Conservation (phyloP, 2,113 vertebrate species). For the Elgaria multicarinata region DNA sequence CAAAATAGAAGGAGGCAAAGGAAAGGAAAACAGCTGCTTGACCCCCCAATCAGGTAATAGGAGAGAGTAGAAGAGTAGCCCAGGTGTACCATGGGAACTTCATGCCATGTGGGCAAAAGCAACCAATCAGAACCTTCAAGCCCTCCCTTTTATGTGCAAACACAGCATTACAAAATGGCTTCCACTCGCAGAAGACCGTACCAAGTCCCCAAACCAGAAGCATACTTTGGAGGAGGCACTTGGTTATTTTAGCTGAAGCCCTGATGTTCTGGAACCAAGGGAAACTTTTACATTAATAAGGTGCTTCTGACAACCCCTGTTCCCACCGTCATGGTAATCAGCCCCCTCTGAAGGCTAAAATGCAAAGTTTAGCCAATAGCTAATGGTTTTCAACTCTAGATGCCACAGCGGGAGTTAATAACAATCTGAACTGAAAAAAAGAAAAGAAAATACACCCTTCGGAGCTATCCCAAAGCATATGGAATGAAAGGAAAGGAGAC, state of each 20-base stretch:
- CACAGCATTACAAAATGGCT: neutral
- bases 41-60: neutral
- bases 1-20: neutral
- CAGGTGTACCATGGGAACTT: too few species aligned
- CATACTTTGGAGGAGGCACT: neutral
- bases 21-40: too few species aligned
- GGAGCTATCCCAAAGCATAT: fast-evolving
- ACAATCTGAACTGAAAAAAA: neutral
- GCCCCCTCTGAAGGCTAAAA: fast-evolving
- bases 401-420: neutral
- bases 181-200: neutral
- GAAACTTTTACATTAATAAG: neutral
- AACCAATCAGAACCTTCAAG: neutral
- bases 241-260: neutral
- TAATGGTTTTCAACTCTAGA: neutral
- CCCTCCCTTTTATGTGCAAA: neutral
- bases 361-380: neutral
- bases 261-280: neutral
- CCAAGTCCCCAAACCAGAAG: neutral
- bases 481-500: neutral
- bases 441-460: neutral
- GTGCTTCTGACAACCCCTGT: neutral
- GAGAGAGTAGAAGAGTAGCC: neutral
- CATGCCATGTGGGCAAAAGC: neutral
- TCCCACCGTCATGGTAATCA: fast-evolving